Evolutionary conservation across 2,888 invertebrate genomes (phyloP).

Genomic region (Pantelozetes paolii): DNA sequence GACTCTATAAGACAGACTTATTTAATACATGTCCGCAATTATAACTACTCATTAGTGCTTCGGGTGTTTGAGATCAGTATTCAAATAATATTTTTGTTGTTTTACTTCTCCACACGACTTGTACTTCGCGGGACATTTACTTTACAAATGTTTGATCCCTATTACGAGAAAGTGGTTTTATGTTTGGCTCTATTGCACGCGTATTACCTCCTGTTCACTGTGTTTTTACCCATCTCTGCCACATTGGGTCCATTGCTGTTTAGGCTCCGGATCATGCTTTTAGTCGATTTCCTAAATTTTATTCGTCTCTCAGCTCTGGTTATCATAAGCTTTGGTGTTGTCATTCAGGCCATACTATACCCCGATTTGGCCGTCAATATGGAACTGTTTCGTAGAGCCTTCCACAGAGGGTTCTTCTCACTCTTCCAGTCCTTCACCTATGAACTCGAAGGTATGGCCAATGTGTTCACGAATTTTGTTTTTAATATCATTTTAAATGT

Average conservation of each 20-base stretch:
- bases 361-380: slow-evolving; percentile 53
- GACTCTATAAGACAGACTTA: slow-evolving; percentile 42
- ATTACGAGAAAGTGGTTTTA: too few species aligned
- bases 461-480: too few species aligned
- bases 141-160: too few species aligned
- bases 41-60: slow-evolving; percentile 47
- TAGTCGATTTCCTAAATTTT: slow-evolving; percentile 52
- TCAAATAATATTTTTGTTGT: slow-evolving; percentile 49
- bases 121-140: too few species aligned
- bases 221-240: slow-evolving; percentile 55
- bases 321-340: slow-evolving; percentile 50
- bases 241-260: slow-evolving; percentile 55
- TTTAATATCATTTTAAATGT: too few species aligned
- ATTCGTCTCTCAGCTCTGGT: slow-evolving; percentile 52
- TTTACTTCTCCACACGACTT: slow-evolving; percentile 48
- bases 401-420: slow-evolving; percentile 54
- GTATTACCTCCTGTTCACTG: slow-evolving; percentile 55
- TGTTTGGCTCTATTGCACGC: slow-evolving; percentile 55
- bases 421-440: slow-evolving; percentile 53
- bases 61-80: slow-evolving; percentile 48
- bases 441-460: slow-evolving; percentile 50
- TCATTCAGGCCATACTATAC: slow-evolving; percentile 54
- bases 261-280: slow-evolving; percentile 54
- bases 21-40: slow-evolving; percentile 46
- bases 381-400: slow-evolving; percentile 51